These are phyloP conservation scores for Aphelocoma coerulescens DNA, from an alignment of 2,113 vertebrate species.

Conservation along the genomic window DNA sequence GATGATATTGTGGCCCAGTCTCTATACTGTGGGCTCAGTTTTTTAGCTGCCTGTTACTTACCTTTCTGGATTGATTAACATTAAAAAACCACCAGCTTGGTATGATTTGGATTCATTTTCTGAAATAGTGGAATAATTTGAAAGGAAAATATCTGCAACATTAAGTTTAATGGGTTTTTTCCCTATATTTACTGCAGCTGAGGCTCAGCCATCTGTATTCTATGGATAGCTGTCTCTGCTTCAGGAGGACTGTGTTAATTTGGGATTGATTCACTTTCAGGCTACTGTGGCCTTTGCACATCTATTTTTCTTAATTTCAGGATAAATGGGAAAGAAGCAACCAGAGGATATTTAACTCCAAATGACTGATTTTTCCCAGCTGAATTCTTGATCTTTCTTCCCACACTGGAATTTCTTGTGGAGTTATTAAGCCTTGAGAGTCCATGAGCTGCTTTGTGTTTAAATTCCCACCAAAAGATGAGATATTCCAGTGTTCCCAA, in stretches of 20 bases:
- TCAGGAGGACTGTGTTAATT: neutral
- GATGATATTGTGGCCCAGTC: neutral
- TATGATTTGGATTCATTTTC: neutral
- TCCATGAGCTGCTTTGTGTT: neutral
- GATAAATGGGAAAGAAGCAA: neutral
- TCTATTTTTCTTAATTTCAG: neutral
- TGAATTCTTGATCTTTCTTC: neutral
- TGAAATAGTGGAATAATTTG: neutral
- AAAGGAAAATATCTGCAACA: neutral
- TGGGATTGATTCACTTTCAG: neutral
- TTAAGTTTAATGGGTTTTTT: neutral
- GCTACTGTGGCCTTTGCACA: neutral
- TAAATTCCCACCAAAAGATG: neutral
- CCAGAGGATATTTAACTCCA: neutral
- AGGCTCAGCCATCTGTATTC: neutral
- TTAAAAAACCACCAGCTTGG: neutral
- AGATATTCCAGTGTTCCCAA: neutral
- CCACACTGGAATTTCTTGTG: neutral
- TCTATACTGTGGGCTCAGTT: neutral
- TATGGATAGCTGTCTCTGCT: neutral
- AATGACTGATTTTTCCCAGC: neutral
- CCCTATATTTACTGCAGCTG: neutral
- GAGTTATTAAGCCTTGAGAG: neutral
- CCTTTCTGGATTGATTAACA: neutral
- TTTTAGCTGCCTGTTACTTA: neutral